Conservation (phyloP, 1,140 invertebrate species). For the Mercenaria mercenaria region DNA sequence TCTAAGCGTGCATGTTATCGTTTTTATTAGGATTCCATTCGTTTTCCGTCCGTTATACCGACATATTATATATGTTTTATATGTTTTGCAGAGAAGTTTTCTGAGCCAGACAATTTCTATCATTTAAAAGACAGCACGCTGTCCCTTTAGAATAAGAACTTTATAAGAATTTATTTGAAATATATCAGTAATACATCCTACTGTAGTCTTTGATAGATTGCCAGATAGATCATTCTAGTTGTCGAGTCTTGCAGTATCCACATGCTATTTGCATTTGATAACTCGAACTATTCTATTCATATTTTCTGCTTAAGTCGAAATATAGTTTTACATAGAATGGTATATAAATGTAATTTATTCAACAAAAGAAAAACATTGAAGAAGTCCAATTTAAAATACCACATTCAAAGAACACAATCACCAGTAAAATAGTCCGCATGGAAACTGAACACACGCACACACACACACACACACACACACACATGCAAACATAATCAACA, state of each 20-base stretch:
- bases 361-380: too few relatives aligned
- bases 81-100: not conserved
- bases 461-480: too few relatives aligned
- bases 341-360: too few relatives aligned
- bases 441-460: too few relatives aligned
- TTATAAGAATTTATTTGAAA: slow-evolving; percentile 12
- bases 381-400: too few relatives aligned
- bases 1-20: not conserved
- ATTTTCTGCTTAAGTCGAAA: too few relatives aligned
- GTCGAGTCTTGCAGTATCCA: not conserved
- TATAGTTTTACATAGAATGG: too few relatives aligned
- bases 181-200: not conserved
- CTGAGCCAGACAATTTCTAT: not conserved
- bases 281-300: too few relatives aligned
- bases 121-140: not conserved
- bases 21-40: not conserved
- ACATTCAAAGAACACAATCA: too few relatives aligned
- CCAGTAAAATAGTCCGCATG: too few relatives aligned
- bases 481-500: too few relatives aligned
- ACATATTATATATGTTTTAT: not conserved
- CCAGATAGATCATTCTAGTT: not conserved
- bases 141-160: slow-evolving; percentile 1
- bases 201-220: not conserved
- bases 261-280: not conserved
- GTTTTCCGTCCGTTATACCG: not conserved